Percentiles rank a stretch among this genome's conserved stretches.
Evolutionary conservation across 2,797 vertebrate species (phyloP).

Genomic region (Girardinus metallicus): DNA sequence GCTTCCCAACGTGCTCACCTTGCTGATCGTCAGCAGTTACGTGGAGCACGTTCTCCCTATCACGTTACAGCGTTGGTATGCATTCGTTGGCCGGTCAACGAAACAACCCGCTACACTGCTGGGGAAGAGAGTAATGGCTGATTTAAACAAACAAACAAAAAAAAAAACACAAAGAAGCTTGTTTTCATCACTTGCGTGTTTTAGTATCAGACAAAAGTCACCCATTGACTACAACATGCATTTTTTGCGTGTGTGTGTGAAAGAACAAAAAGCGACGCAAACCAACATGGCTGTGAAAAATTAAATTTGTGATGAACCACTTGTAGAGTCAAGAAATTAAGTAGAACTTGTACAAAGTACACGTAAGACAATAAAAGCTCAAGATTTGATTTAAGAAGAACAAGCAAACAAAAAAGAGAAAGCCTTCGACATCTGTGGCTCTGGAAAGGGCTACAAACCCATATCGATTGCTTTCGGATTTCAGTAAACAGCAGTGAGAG

Average conservation of each 20-base stretch:
- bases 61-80: conserved; percentile 13
- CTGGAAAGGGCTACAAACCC: background rate
- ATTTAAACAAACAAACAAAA: background rate
- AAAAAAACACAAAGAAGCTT: no score
- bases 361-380: background rate
- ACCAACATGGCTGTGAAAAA: background rate
- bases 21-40: conserved; percentile 22
- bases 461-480: background rate
- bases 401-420: background rate
- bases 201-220: no score
- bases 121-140: background rate
- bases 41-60: conserved; percentile 13
- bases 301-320: no score
- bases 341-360: background rate
- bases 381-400: background rate
- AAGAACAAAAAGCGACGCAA: background rate
- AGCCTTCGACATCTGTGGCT: background rate
- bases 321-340: background rate
- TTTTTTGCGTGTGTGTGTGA: no score
- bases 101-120: background rate
- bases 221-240: no score
- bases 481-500: background rate
- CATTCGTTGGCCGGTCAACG: background rate
- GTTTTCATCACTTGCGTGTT: no score
- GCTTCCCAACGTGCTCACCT: background rate